Evolutionary conservation across 2,113 vertebrate genomes (phyloP).

Genomic region (Gymnogyps californianus): DNA sequence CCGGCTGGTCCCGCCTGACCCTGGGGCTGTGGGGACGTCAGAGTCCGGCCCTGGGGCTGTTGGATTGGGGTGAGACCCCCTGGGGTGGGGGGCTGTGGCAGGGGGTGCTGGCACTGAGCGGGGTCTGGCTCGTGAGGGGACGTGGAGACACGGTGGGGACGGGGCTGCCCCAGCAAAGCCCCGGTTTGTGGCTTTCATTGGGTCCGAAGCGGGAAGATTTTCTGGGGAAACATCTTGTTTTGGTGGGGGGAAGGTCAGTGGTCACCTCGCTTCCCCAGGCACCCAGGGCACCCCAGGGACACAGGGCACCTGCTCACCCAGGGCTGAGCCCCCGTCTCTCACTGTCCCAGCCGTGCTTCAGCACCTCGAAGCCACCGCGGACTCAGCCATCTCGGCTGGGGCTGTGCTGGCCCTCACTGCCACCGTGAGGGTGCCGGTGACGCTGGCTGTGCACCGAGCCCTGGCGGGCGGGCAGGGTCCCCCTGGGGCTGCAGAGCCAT

Average conservation of each 20-base stretch:
- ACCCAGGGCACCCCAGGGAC: not conserved
- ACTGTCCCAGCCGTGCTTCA: fast-evolving
- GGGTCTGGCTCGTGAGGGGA: not conserved
- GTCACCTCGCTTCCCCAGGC: fast-evolving
- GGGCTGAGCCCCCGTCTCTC: not conserved
- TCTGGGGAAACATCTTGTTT: fast-evolving
- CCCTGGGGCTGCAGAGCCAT: not conserved
- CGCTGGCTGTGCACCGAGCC: fast-evolving
- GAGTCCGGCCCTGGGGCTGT: not conserved
- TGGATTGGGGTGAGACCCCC: not conserved
- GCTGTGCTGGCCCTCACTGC: not conserved
- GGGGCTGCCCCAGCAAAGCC: not conserved
- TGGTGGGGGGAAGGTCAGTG: fast-evolving
- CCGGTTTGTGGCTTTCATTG: fast-evolving
- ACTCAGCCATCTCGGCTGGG: not conserved
- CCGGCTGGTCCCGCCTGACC: not conserved
- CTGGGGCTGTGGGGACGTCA: not conserved
- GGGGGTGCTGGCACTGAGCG: fast-evolving
- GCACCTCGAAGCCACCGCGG: not conserved
- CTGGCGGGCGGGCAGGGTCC: fast-evolving
- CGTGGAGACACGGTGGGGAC: fast-evolving
- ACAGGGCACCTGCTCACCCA: fast-evolving
- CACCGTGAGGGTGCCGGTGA: fast-evolving
- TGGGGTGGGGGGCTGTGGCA: fast-evolving
- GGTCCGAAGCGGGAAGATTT: not conserved